Evolutionary conservation across 2,888 invertebrate species (phyloP).

Genomic region (Lycaena phlaeas): DNA sequence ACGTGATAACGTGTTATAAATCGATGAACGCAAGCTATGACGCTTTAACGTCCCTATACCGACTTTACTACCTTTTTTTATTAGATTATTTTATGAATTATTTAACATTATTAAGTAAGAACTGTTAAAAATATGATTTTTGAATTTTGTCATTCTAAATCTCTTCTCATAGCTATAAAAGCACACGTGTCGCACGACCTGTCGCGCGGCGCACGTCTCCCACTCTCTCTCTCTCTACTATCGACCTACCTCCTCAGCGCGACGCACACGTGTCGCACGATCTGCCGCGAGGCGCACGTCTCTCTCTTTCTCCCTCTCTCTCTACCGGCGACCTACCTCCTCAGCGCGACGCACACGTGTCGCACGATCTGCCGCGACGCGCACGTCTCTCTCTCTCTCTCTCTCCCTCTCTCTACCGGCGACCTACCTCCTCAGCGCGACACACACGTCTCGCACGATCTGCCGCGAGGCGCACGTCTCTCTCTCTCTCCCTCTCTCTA

Average conservation of each 20-base stretch:
- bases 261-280: conserved; percentile 91
- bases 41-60: too few species aligned
- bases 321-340: conserved; percentile 75
- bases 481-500: neutral
- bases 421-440: conserved; percentile 81
- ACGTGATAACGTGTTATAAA: too few species aligned
- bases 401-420: too few species aligned
- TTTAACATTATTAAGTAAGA: too few species aligned
- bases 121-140: too few species aligned
- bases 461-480: conserved; percentile 92
- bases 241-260: conserved; percentile 80
- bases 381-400: conserved; percentile 77
- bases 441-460: conserved; percentile 91
- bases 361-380: conserved; percentile 91
- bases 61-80: too few species aligned
- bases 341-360: conserved; percentile 91
- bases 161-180: too few species aligned
- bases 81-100: too few species aligned
- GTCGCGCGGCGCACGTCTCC: conserved; percentile 91
- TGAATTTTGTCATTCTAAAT: too few species aligned
- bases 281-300: conserved; percentile 92
- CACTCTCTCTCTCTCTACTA: neutral
- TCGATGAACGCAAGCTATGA: too few species aligned
- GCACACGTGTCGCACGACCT: conserved; percentile 92
- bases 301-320: too few species aligned